Conservation (phyloP, 2,113 vertebrate species). For the Rhinoderma darwinii region DNA sequence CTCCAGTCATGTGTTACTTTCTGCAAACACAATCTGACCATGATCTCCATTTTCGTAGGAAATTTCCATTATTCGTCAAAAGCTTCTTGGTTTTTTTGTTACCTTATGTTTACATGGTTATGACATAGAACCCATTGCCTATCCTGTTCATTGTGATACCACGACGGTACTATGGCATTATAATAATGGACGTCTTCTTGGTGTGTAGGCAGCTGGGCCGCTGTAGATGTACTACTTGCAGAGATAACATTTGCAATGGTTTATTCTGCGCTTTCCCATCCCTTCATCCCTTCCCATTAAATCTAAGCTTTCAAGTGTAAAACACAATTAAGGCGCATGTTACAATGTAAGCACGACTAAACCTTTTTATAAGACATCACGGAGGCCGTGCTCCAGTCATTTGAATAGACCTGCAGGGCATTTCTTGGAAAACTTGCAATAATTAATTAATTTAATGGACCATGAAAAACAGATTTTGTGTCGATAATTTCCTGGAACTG, state of each 20-base stretch:
- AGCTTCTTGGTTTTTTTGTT: no score
- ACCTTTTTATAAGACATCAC: constrained; percentile 4
- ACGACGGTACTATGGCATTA: no score
- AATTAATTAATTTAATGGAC: constrained; percentile 49
- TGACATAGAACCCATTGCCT: no score
- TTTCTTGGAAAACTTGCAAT: constrained; percentile 52
- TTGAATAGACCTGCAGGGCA: constrained; percentile 17
- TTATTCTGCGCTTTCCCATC: neutral
- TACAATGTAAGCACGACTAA: constrained; percentile 11
- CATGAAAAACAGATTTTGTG: constrained; percentile 45
- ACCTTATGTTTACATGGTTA: no score
- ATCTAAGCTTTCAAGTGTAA: neutral
- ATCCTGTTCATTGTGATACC: no score
- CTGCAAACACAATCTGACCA: no score
- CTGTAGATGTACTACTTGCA: neutral
- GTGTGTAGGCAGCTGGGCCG: neutral
- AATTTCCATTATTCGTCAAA: no score
- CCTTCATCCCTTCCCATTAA: neutral
- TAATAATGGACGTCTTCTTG: no score
- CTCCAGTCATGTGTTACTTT: no score
- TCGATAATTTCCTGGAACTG: constrained; percentile 31
- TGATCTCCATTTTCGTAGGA: no score
- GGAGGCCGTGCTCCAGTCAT: neutral
- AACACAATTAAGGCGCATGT: constrained; percentile 6
- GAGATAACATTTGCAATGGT: neutral